Percentiles rank a stretch among this genome's conserved stretches.
These are phyloP conservation scores for Sinosuthora webbiana DNA, from an alignment of 2,113 vertebrate species.

Conservation along the genomic window DNA sequence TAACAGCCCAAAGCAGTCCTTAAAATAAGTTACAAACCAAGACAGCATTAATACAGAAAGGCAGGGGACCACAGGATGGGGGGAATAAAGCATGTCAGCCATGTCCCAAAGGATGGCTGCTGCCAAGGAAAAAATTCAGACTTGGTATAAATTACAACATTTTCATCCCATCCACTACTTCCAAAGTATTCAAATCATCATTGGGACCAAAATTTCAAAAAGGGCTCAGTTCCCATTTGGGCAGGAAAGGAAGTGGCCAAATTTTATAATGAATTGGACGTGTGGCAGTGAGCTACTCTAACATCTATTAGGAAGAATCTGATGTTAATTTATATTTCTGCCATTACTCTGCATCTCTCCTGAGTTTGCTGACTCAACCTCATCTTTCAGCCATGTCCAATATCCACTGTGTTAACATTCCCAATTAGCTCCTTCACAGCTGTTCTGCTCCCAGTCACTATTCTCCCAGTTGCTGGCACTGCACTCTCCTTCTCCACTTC, in stretches of 20 bases:
- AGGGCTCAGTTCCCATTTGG: background rate
- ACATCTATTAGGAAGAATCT: background rate
- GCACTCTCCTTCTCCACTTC: background rate
- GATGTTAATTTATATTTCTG: background rate
- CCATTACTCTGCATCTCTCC: background rate
- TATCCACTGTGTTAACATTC: background rate
- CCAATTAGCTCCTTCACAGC: background rate
- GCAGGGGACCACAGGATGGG: background rate
- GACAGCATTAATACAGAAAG: background rate
- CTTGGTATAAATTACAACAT: background rate
- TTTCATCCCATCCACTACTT: background rate
- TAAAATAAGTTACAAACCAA: background rate
- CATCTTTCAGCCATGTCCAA: background rate
- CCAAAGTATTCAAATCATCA: background rate
- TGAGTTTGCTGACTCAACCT: background rate
- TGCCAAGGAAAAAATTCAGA: background rate
- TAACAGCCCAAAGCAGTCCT: background rate
- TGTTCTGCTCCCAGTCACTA: background rate
- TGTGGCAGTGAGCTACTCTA: background rate
- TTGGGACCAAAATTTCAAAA: background rate
- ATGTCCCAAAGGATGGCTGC: background rate
- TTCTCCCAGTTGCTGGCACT: background rate
- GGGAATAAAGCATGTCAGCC: background rate
- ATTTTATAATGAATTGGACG: background rate
- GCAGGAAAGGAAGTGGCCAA: background rate